These are phyloP conservation scores for Julus scanicus DNA, from an alignment of 2,888 invertebrate species.

Conservation along the genomic window DNA sequence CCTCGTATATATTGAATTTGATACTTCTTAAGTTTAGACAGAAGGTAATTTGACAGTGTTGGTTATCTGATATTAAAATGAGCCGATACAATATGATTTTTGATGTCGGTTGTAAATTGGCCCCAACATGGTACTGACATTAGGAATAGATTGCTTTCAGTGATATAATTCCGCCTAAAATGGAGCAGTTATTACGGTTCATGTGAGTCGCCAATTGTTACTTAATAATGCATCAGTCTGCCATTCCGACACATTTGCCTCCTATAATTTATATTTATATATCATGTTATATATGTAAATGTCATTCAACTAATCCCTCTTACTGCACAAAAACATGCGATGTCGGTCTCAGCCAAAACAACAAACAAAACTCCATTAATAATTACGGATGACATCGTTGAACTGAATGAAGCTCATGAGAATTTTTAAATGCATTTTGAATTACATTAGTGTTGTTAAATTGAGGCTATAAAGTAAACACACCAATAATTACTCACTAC, in stretches of 20 bases:
- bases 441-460: too few relatives aligned
- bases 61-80: not conserved
- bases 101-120: not conserved
- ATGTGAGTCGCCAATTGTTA: conserved; percentile 31
- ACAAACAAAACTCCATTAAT: conserved; percentile 5
- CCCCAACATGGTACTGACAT: not conserved
- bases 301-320: not conserved
- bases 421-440: not conserved
- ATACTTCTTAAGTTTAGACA: not conserved
- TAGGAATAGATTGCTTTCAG: not conserved
- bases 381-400: not conserved
- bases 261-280: conserved; percentile 30
- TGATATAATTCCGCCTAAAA: not conserved
- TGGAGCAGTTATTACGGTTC: conserved; percentile 43
- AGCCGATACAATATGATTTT: not conserved
- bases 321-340: not conserved
- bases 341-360: not conserved
- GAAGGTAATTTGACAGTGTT: not conserved
- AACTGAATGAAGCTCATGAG: not conserved
- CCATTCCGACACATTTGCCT: conserved; percentile 25
- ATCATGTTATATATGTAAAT: conserved; percentile 22
- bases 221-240: not conserved
- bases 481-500: not conserved
- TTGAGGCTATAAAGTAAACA: conserved; percentile 8
- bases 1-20: not conserved